Base-by-base conservation (phyloP, 2,888 invertebrate genomes). In the Lypha dubia region DNA sequence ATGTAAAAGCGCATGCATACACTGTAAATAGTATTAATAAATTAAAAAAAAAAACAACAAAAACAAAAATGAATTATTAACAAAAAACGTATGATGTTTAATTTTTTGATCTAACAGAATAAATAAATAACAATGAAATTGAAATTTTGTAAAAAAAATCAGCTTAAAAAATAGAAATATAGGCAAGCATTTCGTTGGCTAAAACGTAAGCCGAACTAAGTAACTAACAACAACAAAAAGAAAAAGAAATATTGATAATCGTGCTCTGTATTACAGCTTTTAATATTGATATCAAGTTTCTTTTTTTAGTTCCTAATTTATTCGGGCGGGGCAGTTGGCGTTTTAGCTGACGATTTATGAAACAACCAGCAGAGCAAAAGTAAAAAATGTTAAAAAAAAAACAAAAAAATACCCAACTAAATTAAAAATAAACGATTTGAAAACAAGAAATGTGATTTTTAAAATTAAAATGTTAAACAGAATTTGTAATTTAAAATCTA, bases 371-470 rank as follows among this genome's bases (percentile, higher is more conserved):
- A 62, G 60, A 76, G 58, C 5, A 22, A 44, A 65, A 46, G 17
- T 24, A 62, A 68, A 74, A 79, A 76, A 67, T 71, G 79, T 73
- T 81, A 86, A 84, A 67, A 46, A 75, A 77, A 74, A 83, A 70
- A 51, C 82, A 58, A 79, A 81, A 63, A 67, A 63, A 68, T 67
- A 46, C 74, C 44, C 63, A 56, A 81, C 79, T 80, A 79, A 63
- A 80, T 65, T 79, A n/a, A n/a, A n/a, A 81, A 60, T 65, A 76
- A 85, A 81, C 75, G 86, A 88, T 88, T 87, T 89, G 88, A 89
- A 90, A 86, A 89, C 90, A 88, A 89, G 90, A 90, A 90, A 91
- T 90, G 90, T 90, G 91, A 90, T 90, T 90, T 90, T 89, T 89
- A 85, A 87, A 75, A 77, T 62, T 88, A 88, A 90, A 90, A 76